A percentile compares a stretch with the other conserved stretches of the same genome.
phyloP scores from a whole-genome alignment of 2,797 vertebrate species.

The Okamejei kenojei region DNA sequence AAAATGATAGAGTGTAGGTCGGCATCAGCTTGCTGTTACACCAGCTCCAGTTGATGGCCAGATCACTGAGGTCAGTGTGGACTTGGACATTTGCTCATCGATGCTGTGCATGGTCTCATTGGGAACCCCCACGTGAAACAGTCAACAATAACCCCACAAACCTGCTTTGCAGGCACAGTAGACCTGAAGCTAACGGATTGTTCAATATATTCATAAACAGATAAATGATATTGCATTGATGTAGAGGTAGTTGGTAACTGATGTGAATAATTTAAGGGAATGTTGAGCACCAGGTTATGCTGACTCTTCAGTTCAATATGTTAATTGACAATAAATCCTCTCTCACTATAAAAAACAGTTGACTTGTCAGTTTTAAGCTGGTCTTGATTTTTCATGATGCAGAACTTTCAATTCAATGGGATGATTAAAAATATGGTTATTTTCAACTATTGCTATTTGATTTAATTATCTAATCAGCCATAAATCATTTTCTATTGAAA shows the following conservation, averaged over 20 bases:
- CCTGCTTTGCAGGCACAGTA: conserved; percentile 62
- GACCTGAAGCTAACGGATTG: conserved; percentile 61
- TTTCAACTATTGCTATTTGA: conserved; percentile 71
- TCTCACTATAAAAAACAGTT: conserved; percentile 66
- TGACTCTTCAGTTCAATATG: conserved; percentile 70
- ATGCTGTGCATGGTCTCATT: no score
- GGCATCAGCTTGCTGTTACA: no score
- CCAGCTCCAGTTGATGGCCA: no score
- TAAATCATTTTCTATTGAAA: conserved; percentile 73
- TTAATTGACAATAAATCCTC: conserved; percentile 76
- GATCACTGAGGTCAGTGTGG: no score
- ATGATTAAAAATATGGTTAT: conserved; percentile 76
- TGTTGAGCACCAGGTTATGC: conserved; percentile 61
- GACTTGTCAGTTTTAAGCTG: conserved; percentile 73
- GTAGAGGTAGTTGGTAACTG: conserved; percentile 54
- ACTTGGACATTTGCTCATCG: no score
- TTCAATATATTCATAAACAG: conserved; percentile 57
- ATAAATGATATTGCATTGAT: conserved; percentile 60
- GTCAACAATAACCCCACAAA: conserved; percentile 56
- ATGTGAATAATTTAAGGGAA: conserved; percentile 63
- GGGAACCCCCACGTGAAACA: no score
- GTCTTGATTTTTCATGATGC: conserved; percentile 74
- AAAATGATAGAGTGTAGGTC: no score
- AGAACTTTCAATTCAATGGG: conserved; percentile 76
- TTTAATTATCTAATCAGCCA: conserved; percentile 76